Base-by-base conservation (phyloP, 2,113 vertebrate genomes). In the Cisticola juncidis region DNA sequence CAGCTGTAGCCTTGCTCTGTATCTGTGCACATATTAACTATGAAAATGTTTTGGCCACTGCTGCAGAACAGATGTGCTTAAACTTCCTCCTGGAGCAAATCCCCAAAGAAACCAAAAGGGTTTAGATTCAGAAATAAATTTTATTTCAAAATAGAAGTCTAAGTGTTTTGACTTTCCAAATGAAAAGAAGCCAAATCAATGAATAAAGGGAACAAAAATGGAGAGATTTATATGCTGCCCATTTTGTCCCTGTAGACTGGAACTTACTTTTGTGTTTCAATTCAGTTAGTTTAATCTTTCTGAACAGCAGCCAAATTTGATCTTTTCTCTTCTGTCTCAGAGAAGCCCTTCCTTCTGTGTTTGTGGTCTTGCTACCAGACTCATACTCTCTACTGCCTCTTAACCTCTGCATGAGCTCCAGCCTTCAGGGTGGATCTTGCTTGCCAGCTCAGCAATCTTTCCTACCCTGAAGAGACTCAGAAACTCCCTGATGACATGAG, bases 361-460 rank as follows among this genome's bases (percentile, higher is more conserved):
- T 24, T 66, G 14, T 74, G 31, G 9, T 33, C 14, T 80, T 54
- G 13, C 18, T 72, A 9, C 25, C 6, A 14, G 13, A 23, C 2
- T 65, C 26, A 16, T 44, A 23, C 26, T 81, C 21, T 38, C 26
- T 77, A 29, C 53, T 64, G 10, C 17, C 17, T 38, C 26, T 68
- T 15, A 33, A 19, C 2, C 28, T 73, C 26, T 19, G 9, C 9
- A 1, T 14, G 40, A 80, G 36, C 45, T 83, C 25, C 31, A 50
- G 21, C 21, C 33, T 53, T 29, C 0, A 1, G 31, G 21, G 17
- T 78, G n/a, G 17, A 25, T 65, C 29, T 53, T 1, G 0, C 36
- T 65, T 42, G 16, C 6, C 73, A 90, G 48, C 36, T 57, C 31
- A 69, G 40, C 22, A 77, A 1, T 16, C 14, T 69, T 51, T 53